These are phyloP conservation scores for Camponotus floridanus DNA, from an alignment of 1,140 invertebrate species.

Conservation along the genomic window DNA sequence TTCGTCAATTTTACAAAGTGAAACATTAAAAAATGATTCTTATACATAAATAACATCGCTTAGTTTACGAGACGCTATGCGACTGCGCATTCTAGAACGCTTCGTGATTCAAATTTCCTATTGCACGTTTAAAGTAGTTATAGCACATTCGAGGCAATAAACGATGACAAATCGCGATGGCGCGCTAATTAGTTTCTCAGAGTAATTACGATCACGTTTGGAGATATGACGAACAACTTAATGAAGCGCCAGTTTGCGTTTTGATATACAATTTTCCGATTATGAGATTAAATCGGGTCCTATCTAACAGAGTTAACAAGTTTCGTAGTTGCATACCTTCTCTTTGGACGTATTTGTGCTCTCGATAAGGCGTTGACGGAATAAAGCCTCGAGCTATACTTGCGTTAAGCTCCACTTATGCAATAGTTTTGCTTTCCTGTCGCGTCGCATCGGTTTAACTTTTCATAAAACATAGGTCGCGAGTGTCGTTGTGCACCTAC, in stretches of 20 bases:
- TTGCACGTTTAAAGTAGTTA: conserved; percentile 15
- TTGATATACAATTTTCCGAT: conserved; percentile 66
- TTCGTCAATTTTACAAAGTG: too few relatives aligned
- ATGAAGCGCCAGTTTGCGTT: conserved; percentile 60
- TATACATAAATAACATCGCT: conserved; percentile 10
- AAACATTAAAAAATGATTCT: background rate
- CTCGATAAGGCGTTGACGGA: conserved; percentile 39
- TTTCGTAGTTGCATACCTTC: conserved; percentile 20
- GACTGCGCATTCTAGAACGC: background rate
- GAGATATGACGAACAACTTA: conserved; percentile 45
- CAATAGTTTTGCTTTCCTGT: conserved; percentile 31
- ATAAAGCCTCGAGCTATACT: conserved; percentile 32
- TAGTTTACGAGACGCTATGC: background rate
- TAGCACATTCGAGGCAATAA: conserved; percentile 29
- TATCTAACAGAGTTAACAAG: conserved; percentile 43
- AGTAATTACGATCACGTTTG: conserved; percentile 67
- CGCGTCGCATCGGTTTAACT: conserved; percentile 6
- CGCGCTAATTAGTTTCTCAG: conserved; percentile 68
- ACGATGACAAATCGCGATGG: conserved; percentile 46
- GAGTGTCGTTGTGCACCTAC: too few relatives aligned
- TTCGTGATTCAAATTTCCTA: conserved; percentile 1
- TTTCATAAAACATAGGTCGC: conserved; percentile 14
- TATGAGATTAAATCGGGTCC: conserved; percentile 51
- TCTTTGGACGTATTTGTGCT: conserved; percentile 13
- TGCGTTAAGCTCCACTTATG: conserved; percentile 30